phyloP scores from a whole-genome alignment of 2,113 vertebrate species.

The Micromys minutus region DNA sequence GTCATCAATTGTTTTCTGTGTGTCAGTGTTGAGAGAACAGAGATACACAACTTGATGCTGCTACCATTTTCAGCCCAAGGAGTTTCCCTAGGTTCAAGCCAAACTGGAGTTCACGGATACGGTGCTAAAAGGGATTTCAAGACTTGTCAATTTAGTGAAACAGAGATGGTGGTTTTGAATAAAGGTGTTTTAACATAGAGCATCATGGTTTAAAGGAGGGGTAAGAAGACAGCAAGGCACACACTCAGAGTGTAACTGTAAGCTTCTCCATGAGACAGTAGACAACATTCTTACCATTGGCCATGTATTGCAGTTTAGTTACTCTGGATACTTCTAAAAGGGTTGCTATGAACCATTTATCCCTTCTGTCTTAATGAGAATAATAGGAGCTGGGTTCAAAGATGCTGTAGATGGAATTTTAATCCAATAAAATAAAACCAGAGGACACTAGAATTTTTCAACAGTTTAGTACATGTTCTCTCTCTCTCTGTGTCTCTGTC shows the following conservation, averaged over 20 bases:
- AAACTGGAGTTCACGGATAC: background rate
- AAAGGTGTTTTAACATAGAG: background rate
- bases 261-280: background rate
- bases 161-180: background rate
- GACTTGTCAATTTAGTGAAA: background rate
- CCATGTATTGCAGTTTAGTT: no score
- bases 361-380: background rate
- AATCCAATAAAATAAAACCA: background rate
- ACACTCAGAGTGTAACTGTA: rapidly evolving
- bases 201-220: background rate
- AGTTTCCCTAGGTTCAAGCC: background rate
- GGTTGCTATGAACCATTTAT: background rate
- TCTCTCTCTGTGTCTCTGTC: background rate
- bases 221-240: background rate
- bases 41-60: background rate
- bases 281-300: background rate
- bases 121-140: background rate
- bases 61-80: background rate
- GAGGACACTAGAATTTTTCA: background rate
- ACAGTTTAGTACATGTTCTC: rapidly evolving
- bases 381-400: background rate
- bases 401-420: background rate
- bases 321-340: background rate
- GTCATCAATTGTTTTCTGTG: background rate
- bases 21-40: background rate